Evolutionary conservation across 2,797 vertebrate genomes (phyloP).

Genomic region (Ptychobarbus kaznakovi): DNA sequence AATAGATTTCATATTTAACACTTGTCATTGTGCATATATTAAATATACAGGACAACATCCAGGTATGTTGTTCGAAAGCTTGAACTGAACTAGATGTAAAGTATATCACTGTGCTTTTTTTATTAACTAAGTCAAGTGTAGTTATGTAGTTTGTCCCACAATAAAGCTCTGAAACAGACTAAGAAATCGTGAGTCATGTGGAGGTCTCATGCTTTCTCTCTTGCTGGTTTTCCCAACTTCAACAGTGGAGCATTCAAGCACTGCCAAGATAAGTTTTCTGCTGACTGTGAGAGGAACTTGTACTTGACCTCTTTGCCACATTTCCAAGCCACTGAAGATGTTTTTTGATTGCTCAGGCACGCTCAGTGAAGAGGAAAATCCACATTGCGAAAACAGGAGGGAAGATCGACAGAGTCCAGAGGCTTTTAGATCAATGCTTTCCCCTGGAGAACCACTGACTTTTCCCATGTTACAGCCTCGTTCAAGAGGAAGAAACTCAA

Average conservation of each 20-base stretch:
- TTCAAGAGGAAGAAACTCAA: conserved; percentile 48
- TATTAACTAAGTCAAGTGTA: neutral
- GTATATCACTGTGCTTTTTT: neutral
- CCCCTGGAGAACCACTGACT: conserved; percentile 71
- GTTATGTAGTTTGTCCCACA: conserved; percentile 3
- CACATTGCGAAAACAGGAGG: conserved; percentile 68
- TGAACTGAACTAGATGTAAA: neutral
- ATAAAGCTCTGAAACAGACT: conserved; percentile 2
- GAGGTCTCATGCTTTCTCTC: neutral
- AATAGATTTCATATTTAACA: neutral
- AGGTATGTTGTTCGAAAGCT: neutral
- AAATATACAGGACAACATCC: neutral
- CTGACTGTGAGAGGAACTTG: conserved; percentile 68
- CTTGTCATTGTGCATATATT: neutral
- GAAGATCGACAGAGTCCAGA: conserved; percentile 63
- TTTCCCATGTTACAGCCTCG: conserved; percentile 66
- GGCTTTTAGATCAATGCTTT: conserved; percentile 80
- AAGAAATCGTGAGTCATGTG: neutral
- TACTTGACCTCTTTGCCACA: conserved; percentile 72
- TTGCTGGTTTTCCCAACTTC: conserved; percentile 6
- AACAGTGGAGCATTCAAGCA: conserved; percentile 29
- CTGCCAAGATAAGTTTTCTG: conserved; percentile 60
- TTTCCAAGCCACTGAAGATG: conserved; percentile 78
- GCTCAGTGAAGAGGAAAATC: conserved; percentile 81
- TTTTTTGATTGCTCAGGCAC: conserved; percentile 66